Evolutionary conservation across 2,888 invertebrate species (phyloP).

Genomic region (Pyrrhosoma nymphula): DNA sequence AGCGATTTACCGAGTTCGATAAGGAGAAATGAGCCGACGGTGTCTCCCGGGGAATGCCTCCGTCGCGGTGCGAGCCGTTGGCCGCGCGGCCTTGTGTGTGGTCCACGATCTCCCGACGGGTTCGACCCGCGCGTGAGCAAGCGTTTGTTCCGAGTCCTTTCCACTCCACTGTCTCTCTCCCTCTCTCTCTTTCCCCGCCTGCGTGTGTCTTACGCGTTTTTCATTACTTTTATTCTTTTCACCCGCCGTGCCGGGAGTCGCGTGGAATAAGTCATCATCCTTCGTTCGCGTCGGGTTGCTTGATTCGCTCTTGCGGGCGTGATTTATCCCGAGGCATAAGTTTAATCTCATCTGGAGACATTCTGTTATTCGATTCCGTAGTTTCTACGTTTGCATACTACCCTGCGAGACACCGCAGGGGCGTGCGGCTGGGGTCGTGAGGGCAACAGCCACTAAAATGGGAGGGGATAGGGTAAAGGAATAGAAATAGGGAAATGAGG

Average conservation of each 20-base stretch:
- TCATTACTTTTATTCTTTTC: neutral
- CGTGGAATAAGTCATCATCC: constrained; percentile 21
- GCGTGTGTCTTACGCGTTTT: neutral
- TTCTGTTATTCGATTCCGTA: too few relatives aligned
- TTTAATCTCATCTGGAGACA: too few relatives aligned
- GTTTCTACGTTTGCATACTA: too few relatives aligned
- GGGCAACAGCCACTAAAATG: too few relatives aligned
- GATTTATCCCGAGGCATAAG: neutral
- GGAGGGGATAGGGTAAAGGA: too few relatives aligned
- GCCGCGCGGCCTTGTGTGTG: constrained; percentile 20
- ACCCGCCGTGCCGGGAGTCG: neutral
- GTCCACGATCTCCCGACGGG: constrained; percentile 19
- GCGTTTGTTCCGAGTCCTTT: neutral
- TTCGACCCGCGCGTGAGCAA: constrained; percentile 1
- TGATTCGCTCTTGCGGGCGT: neutral
- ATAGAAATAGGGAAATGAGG: too few relatives aligned
- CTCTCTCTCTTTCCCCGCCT: too few relatives aligned
- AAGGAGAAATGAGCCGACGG: constrained; percentile 45
- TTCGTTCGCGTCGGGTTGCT: neutral
- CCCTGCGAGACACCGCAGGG: too few relatives aligned
- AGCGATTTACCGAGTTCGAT: constrained; percentile 57
- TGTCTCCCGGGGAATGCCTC: neutral
- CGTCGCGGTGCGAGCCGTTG: neutral
- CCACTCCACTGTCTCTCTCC: too few relatives aligned
- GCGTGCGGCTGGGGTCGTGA: too few relatives aligned